Evolutionary conservation across 1,140 invertebrate species (phyloP).

Genomic region (Trachymyrmex cornetzi): DNA sequence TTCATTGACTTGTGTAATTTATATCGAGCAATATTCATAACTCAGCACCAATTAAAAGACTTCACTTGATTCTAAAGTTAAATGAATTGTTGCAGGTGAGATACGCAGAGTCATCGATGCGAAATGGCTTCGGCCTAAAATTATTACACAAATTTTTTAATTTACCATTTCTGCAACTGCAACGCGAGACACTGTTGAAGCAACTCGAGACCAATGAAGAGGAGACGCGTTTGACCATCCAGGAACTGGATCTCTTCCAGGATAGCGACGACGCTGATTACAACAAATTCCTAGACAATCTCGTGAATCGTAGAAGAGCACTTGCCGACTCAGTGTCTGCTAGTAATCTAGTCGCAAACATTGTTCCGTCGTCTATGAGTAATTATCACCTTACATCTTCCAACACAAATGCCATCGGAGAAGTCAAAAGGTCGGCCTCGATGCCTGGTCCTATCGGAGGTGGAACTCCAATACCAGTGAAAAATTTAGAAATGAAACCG

Average conservation of each 20-base stretch:
- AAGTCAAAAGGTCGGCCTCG: constrained; percentile 77
- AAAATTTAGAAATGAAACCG: constrained; percentile 79
- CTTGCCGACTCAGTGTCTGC: constrained; percentile 88
- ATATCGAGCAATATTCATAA: not conserved
- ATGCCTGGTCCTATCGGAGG: constrained; percentile 84
- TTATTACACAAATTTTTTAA: constrained; percentile 98
- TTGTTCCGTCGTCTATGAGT: constrained; percentile 82
- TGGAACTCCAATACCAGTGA: constrained; percentile 85
- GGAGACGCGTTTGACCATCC: constrained; percentile 93
- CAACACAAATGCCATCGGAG: constrained; percentile 63
- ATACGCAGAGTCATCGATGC: constrained; percentile 98
- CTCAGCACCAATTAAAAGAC: not conserved
- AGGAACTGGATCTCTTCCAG: constrained; percentile 93
- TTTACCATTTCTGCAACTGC: constrained; percentile 97
- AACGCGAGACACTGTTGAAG: constrained; percentile 94
- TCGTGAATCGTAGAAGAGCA: constrained; percentile 91
- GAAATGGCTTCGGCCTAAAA: constrained; percentile 98
- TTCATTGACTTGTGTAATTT: not conserved
- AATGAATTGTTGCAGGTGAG: constrained; percentile 89
- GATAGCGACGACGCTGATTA: constrained; percentile 97
- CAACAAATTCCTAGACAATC: constrained; percentile 92
- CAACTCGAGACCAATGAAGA: constrained; percentile 95
- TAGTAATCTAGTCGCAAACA: constrained; percentile 80
- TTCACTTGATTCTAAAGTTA: constrained; percentile 8
- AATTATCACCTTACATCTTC: constrained; percentile 77